Conservation (phyloP, 2,888 invertebrate genomes). For the Neoascia interrupta region DNA sequence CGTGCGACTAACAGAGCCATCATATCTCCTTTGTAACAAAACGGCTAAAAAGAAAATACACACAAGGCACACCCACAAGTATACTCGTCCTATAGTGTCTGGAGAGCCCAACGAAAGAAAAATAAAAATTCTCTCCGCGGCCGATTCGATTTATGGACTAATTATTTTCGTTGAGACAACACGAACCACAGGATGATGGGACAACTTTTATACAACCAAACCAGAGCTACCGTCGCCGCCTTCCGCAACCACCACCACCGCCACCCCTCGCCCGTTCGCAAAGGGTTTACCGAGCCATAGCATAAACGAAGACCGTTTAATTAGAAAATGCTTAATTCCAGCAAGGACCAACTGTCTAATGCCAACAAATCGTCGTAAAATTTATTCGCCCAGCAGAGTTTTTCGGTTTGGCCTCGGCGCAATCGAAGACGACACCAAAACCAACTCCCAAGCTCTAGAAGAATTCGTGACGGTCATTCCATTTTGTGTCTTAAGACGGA, state of each 20-base stretch:
- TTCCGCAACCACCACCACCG: background rate
- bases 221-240: constrained; percentile 4
- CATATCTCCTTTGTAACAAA: constrained; percentile 42
- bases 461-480: constrained; percentile 74
- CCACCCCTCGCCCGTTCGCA: background rate
- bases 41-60: background rate
- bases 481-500: constrained; percentile 72
- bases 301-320: constrained; percentile 68
- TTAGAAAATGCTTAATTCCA: constrained; percentile 69
- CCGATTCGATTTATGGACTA: constrained; percentile 69
- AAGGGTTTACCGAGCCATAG: constrained; percentile 53
- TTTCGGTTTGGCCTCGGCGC: constrained; percentile 1
- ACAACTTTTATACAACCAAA: constrained; percentile 57
- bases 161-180: constrained; percentile 61
- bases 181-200: constrained; percentile 47
- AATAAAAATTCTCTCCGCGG: constrained; percentile 65
- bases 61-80: constrained; percentile 7
- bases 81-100: too few species aligned
- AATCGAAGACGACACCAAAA: background rate
- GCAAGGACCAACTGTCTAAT: constrained; percentile 63
- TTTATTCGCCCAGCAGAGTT: constrained; percentile 66
- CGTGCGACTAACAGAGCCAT: constrained; percentile 55
- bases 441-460: constrained; percentile 10
- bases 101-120: constrained; percentile 17
- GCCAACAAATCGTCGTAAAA: constrained; percentile 69